phyloP scores from a whole-genome alignment of 1,140 invertebrate genomes.

The Brachionus manjavacas region DNA sequence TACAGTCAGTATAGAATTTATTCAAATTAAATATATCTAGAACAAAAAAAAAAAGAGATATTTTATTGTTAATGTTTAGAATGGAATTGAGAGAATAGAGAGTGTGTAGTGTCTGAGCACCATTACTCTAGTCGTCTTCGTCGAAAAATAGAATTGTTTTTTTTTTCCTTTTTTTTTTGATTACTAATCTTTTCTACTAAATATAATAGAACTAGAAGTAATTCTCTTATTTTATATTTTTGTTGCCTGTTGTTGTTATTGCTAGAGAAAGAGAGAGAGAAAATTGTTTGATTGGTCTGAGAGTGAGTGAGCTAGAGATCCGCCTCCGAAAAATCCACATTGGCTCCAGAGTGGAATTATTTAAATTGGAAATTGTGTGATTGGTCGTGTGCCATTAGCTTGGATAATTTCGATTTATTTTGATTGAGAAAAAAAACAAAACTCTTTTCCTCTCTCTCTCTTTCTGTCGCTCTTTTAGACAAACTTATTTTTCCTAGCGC shows the following conservation, averaged over 20 bases:
- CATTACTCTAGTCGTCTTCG: neutral
- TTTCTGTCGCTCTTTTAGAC: neutral
- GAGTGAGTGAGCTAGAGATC: neutral
- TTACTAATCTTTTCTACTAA: conserved; percentile 36
- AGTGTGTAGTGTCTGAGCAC: neutral
- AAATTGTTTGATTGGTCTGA: neutral
- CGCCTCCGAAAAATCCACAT: neutral
- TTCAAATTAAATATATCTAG: neutral
- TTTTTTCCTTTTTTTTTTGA: neutral
- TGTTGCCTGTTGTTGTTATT: conserved; percentile 14
- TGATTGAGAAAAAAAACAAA: neutral
- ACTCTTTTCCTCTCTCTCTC: neutral
- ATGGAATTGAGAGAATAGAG: neutral
- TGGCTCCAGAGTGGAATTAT: neutral
- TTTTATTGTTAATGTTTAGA: neutral
- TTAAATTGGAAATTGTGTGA: neutral
- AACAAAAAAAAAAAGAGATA: neutral
- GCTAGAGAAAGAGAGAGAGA: neutral
- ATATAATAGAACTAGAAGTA: conserved; percentile 35
- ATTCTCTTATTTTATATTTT: conserved; percentile 33
- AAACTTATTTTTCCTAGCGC: neutral
- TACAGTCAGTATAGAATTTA: conserved; percentile 1
- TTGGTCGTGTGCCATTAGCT: neutral
- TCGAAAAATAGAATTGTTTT: neutral
- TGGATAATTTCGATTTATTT: neutral